Conservation (phyloP, 2,113 vertebrate species). For the Australoheros scitulus region DNA sequence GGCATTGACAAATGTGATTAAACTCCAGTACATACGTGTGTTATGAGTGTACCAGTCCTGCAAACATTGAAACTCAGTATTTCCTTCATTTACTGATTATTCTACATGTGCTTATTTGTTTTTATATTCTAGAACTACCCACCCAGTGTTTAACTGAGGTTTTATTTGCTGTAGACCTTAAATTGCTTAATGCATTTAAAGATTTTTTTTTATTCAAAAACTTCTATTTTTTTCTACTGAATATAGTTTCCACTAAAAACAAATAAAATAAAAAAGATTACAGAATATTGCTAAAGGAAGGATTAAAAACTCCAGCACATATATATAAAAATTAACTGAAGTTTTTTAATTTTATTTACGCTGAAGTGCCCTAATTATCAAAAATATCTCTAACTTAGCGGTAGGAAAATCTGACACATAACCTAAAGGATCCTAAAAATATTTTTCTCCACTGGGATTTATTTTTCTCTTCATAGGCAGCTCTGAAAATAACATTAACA, state of each 20-base stretch:
- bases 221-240: background rate
- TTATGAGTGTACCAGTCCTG: background rate
- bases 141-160: background rate
- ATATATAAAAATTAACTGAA: background rate
- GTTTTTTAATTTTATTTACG: background rate
- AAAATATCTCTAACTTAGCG: background rate
- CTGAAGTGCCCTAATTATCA: background rate
- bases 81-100: background rate
- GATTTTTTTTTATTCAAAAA: background rate
- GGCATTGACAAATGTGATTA: background rate
- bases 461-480: background rate
- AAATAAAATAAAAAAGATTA: background rate
- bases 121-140: background rate
- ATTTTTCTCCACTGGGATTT: background rate
- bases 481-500: constrained; percentile 2
- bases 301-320: no score
- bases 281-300: background rate
- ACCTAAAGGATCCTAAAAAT: constrained; percentile 8
- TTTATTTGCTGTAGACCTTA: background rate
- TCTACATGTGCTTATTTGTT: no score
- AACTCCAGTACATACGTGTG: background rate
- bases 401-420: background rate
- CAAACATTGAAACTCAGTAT: background rate
- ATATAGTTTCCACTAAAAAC: background rate
- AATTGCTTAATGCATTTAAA: background rate